phyloP scores from a whole-genome alignment of 2,797 vertebrate species.

The Tragelaphus eurycerus region DNA sequence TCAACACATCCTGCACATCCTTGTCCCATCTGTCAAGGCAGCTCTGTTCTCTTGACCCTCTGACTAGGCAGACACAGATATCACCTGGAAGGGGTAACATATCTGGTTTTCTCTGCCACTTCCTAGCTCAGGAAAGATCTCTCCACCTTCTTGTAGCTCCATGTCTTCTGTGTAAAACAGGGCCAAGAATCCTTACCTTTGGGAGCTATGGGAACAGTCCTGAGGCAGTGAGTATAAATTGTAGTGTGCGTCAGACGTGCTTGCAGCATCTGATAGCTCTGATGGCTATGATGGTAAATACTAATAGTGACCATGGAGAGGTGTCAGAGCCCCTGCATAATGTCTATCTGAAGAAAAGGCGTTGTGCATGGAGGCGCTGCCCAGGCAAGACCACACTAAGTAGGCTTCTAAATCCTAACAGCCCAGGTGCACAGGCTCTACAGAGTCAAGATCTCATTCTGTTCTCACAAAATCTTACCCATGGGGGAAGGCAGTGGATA shows the following conservation, averaged over 20 bases:
- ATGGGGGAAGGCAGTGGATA: rapidly evolving
- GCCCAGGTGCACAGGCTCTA: background rate
- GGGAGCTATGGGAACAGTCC: background rate
- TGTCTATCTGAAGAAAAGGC: background rate
- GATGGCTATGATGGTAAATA: background rate
- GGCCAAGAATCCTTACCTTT: background rate
- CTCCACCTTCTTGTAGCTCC: background rate
- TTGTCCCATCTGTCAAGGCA: background rate
- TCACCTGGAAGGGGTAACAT: rapidly evolving
- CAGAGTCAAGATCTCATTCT: background rate
- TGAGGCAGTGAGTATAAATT: background rate
- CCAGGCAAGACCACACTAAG: background rate
- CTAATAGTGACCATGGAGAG: background rate
- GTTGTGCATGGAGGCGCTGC: rapidly evolving
- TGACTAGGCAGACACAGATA: background rate
- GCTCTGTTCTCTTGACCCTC: background rate
- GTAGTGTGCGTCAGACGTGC: background rate
- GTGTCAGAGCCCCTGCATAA: background rate
- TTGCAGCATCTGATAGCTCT: background rate
- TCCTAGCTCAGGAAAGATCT: background rate
- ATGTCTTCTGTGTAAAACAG: background rate
- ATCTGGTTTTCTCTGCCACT: background rate
- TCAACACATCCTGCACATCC: too few relatives aligned
- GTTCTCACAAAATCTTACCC: rapidly evolving
- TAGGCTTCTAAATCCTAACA: background rate